Evolutionary conservation across 2,888 invertebrate genomes (phyloP).

Genomic region (Morpho helenor): DNA sequence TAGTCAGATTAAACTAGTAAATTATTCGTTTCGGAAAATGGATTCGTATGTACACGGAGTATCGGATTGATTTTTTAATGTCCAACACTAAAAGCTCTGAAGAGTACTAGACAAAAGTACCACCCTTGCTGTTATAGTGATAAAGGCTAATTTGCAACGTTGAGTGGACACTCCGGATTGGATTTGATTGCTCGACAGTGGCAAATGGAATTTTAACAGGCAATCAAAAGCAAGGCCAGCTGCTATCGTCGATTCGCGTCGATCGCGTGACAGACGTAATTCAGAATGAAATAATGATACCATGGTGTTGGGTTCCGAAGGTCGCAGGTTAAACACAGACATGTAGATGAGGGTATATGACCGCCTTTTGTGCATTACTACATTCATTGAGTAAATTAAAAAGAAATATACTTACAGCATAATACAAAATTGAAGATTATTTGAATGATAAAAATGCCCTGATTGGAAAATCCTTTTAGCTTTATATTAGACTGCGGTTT

Average conservation of each 20-base stretch:
- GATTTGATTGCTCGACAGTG: conserved; percentile 9
- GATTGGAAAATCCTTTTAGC: too few relatives aligned
- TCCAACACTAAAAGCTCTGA: conserved; percentile 14
- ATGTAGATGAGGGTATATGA: neutral
- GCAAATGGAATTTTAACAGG: conserved; percentile 24
- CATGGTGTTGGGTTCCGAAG: conserved; percentile 9
- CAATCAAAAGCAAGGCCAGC: conserved; percentile 21
- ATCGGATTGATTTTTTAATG: conserved; percentile 20
- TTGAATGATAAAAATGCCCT: too few relatives aligned
- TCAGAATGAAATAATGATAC: conserved; percentile 19
- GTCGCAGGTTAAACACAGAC: conserved; percentile 9
- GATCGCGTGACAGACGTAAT: conserved; percentile 21
- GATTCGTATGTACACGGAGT: conserved; percentile 12
- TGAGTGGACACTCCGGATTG: conserved; percentile 1
- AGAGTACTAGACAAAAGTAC: neutral
- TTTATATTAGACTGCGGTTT: too few relatives aligned
- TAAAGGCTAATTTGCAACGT: conserved; percentile 6
- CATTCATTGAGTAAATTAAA: too few relatives aligned
- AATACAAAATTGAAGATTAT: too few relatives aligned
- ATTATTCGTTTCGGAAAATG: conserved; percentile 9
- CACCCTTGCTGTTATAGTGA: conserved; percentile 3
- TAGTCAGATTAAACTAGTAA: neutral
- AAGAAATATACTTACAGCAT: too few relatives aligned
- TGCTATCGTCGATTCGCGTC: conserved; percentile 12
- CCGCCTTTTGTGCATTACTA: too few relatives aligned